Evolutionary conservation across 2,888 invertebrate genomes (phyloP), one percentile per base, ranked within the genome.

Genomic region (Brachyopa scutellaris): DNA sequence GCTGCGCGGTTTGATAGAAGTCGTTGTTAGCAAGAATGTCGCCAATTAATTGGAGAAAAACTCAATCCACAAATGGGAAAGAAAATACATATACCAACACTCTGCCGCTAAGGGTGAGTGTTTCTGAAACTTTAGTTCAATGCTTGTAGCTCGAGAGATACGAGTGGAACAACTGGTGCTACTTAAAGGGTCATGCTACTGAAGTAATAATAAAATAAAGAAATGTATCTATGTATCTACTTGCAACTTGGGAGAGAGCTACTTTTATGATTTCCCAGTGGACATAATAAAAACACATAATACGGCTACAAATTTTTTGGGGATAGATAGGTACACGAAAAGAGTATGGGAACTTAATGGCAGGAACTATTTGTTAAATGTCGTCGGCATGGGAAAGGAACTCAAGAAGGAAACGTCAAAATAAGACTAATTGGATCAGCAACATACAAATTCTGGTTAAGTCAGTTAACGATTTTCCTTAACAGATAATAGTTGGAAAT

Each of bases 221-320:
- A 38, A 9, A 77, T 69, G 51, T 47, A 55, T 6, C 6, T 6
- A 6, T 26, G 6, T 26, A 3, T n/a, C 49, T 21, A 5, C 5
- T 3, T 42, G 15, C 6, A 26, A 8, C 15, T 19, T 9, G 2
- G 23, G 23, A 29, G n/a, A 61, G 33, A 62, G 62, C 55, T 57
- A 74, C 67, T 74, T 73, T 42, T n/a, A 38, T 57, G 74, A 80
- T 80, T 80, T 80, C 79, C 79, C 79, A 57, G 69, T 62, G 79
- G 79, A 69, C 67, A 21, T 15, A 49, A 74, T 26, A 26, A 74
- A 74, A 69, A 61, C 42, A 36, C 31, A 13, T 36, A 9, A 53
- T 17, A 45, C 36, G 42, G 23, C 45, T 9, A 17, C n/a, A 36
- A 55, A 4, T 36, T 33, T 23, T 13, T 36, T 9, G 23, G 49